A percentile compares a stretch with the other conserved stretches of the same genome.
Conservation (phyloP, 2,888 invertebrate genomes). For the Melikaiella ostensackeni region DNA sequence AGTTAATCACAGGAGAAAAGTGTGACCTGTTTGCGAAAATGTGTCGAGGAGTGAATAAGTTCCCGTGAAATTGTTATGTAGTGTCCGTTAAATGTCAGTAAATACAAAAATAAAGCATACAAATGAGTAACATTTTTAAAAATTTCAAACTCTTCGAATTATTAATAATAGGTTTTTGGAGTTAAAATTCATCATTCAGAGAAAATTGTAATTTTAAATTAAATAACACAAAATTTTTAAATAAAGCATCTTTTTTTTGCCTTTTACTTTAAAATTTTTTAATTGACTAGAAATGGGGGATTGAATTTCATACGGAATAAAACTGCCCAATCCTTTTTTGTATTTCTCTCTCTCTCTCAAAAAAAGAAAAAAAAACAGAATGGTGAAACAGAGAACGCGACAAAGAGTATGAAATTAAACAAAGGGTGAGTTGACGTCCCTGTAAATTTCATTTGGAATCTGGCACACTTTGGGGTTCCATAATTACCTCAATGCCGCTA, state of each 20-base stretch:
- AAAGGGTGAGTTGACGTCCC: neutral
- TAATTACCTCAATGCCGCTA: slow-evolving; percentile 75
- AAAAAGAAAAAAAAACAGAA: neutral
- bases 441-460: neutral
- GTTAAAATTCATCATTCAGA: too few species aligned
- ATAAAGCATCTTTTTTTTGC: neutral
- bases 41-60: neutral
- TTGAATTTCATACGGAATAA: neutral
- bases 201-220: neutral
- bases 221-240: neutral
- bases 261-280: neutral
- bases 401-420: neutral
- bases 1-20: neutral
- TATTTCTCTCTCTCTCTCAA: too few species aligned
- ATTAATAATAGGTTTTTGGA: too few species aligned
- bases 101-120: neutral
- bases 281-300: neutral
- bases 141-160: too few species aligned
- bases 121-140: neutral
- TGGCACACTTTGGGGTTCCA: slow-evolving; percentile 53
- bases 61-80: neutral
- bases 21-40: neutral
- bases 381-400: neutral
- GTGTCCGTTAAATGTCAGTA: neutral
- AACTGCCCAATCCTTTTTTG: too few species aligned